phyloP scores from a whole-genome alignment of 2,113 vertebrate genomes.

The Oriolus oriolus region DNA sequence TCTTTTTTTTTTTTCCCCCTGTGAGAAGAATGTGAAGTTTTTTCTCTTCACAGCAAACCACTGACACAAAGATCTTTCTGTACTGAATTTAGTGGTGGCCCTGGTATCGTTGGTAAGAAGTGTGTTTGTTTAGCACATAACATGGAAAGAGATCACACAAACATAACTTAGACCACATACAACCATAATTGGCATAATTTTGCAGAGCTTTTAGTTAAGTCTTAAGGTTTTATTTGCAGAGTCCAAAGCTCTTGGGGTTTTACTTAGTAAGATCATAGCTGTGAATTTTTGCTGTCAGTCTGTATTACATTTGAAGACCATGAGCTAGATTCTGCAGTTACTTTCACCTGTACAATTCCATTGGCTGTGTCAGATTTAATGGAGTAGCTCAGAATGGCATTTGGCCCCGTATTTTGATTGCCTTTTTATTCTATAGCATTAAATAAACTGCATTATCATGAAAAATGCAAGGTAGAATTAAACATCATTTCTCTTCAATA shows the following conservation, averaged over 20 bases:
- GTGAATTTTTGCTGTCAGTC: slow-evolving; percentile 41
- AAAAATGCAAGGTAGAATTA: slow-evolving; percentile 17
- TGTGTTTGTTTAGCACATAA: slow-evolving; percentile 8
- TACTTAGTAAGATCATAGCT: not conserved
- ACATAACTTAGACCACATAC: not conserved
- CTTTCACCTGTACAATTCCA: not conserved
- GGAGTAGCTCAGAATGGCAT: not conserved
- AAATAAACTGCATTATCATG: not conserved
- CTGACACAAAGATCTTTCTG: slow-evolving; percentile 52
- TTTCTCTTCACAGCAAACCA: slow-evolving; percentile 50
- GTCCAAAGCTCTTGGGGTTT: slow-evolving; percentile 58
- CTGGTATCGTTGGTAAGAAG: not conserved
- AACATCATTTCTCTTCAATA: slow-evolving; percentile 18
- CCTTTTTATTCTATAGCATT: slow-evolving; percentile 17
- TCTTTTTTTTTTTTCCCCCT: not conserved
- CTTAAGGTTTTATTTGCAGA: slow-evolving; percentile 28
- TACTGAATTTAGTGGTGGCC: slow-evolving; percentile 7
- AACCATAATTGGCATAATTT: not conserved
- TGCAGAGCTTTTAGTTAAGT: not conserved
- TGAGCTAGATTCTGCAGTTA: not conserved
- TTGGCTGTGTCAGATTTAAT: not conserved
- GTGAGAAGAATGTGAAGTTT: slow-evolving; percentile 63
- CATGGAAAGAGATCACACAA: not conserved
- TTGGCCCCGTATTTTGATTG: not conserved
- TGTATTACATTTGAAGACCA: not conserved